Percentiles rank a stretch among this genome's conserved stretches.
phyloP scores from a whole-genome alignment of 2,113 vertebrate species.

The Tursiops truncatus region DNA sequence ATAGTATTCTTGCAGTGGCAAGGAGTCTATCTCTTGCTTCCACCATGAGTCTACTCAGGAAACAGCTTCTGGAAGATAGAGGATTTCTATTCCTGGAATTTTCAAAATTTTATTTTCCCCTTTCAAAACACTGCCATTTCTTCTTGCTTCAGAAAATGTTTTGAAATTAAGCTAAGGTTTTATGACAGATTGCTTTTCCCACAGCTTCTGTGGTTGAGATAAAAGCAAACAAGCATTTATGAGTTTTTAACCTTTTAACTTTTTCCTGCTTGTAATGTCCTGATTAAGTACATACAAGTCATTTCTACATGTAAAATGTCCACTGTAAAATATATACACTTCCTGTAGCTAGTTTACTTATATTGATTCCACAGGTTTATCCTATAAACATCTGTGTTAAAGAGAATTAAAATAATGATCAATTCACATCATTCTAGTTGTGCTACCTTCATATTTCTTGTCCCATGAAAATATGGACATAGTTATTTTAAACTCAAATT shows the following conservation, averaged over 20 bases:
- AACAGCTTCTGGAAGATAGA: slow-evolving; percentile 10
- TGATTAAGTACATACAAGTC: not conserved
- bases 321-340: not conserved
- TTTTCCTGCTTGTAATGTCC: not conserved
- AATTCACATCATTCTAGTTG: not conserved
- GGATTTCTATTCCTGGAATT: slow-evolving; percentile 13
- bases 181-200: not conserved
- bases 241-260: not conserved
- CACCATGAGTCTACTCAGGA: not conserved
- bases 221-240: slow-evolving; percentile 4
- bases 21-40: not conserved
- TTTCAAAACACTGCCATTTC: slow-evolving; percentile 12
- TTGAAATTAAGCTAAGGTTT: slow-evolving; percentile 27
- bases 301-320: not conserved
- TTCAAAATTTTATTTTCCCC: slow-evolving; percentile 17
- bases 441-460: not conserved
- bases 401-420: not conserved
- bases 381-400: not conserved
- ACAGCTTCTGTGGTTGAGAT: not conserved
- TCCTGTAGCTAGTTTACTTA: not conserved
- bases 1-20: not conserved
- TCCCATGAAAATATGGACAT: not conserved
- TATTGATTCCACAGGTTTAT: not conserved
- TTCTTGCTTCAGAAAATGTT: slow-evolving; percentile 44
- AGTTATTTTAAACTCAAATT: not conserved